Evolutionary conservation across 2,113 vertebrate genomes (phyloP), one percentile per base, ranked within the genome.

Genomic region (Phylloscopus trochiloides): DNA sequence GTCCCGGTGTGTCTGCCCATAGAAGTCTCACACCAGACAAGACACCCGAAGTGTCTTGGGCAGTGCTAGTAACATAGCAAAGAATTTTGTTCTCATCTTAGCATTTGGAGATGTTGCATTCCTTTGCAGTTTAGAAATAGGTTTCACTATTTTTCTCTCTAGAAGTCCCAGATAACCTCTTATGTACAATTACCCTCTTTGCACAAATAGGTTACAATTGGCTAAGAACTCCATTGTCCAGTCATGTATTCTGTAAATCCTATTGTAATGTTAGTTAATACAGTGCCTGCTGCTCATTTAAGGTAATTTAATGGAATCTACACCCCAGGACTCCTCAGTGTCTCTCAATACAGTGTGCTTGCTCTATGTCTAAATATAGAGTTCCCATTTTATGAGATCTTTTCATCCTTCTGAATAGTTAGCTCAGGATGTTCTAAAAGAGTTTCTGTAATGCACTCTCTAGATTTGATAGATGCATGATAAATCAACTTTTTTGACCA

Each of bases 341-440:
- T 91, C 77, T 94, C 75, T 92, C 94, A 89, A 92, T 43, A 80
- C 61, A 63, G 22, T 21, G 10, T 48, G 26, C 50, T 96, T 94
- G 38, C 48, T 89, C 77, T 85, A 54, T 84, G 94, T 94, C 34
- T 81, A 97, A 59, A 97, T 96, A 96, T 43, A 65, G 12, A 68
- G 9, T 73, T 96, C 75, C n/a, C 67, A 88, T 62, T 97, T 96
- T 90, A 68, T 82, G 85, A 94, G 94, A 61, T 88, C 92, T 95
- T 77, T 57, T 73, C 8, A 59, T 63, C 38, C 31, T 66, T 51
- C 82, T 47, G 55, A 67, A 91, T 48, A 76, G 6, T 63, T 74
- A 95, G 62, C 62, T 83, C 26, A 87, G 75, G 76, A 50, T 52
- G 43, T 91, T 90, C 85, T 81, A 66, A 34, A 88, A 54, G 40